phyloP scores from a whole-genome alignment of 2,113 vertebrate species.

The Rana temporaria region DNA sequence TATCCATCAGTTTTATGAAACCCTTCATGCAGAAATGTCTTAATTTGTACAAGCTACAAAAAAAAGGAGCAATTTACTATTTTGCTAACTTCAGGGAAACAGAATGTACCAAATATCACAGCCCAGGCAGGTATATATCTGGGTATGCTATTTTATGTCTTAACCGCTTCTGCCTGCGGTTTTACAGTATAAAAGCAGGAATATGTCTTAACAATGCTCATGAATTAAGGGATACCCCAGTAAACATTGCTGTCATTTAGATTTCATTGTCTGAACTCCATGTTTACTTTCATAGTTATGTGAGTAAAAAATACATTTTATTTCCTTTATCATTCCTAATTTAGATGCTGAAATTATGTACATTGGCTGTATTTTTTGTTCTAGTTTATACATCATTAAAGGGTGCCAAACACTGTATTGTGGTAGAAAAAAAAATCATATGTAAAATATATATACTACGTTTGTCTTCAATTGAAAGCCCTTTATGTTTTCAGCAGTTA shows the following conservation, averaged over 20 bases:
- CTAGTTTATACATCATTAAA: constrained; percentile 36
- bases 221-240: not conserved
- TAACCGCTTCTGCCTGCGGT: not conserved
- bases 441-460: constrained; percentile 36
- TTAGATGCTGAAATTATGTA: constrained; percentile 50
- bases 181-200: not conserved
- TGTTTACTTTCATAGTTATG: constrained; percentile 15
- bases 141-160: not conserved
- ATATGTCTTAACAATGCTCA: not conserved
- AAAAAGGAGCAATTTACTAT: not conserved
- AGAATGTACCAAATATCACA: constrained; percentile 30
- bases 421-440: constrained; percentile 38
- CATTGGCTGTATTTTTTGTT: constrained; percentile 38
- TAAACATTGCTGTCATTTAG: constrained; percentile 21
- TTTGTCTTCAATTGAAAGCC: not conserved
- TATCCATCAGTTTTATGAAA: not conserved
- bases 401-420: constrained; percentile 50
- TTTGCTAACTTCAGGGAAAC: constrained; percentile 33
- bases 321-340: constrained; percentile 12
- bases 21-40: not conserved
- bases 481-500: constrained; percentile 29
- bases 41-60: not conserved
- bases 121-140: not conserved
- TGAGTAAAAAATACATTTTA: constrained; percentile 2
- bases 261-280: constrained; percentile 13